Percentiles rank a stretch among this genome's conserved stretches.
phyloP scores from a whole-genome alignment of 2,888 invertebrate genomes.

The Eueremaeus valkanovi region DNA sequence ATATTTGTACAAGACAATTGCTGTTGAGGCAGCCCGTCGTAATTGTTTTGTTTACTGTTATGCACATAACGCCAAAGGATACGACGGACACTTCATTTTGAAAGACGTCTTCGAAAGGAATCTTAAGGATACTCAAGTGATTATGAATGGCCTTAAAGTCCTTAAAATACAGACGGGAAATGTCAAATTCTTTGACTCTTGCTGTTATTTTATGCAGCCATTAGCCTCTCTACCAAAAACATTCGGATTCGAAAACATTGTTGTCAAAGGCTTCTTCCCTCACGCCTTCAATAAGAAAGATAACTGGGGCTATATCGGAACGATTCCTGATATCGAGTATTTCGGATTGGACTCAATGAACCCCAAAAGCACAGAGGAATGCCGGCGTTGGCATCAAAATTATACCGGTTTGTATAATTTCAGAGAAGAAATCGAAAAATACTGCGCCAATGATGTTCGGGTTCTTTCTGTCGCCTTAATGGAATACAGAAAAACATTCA shows the following conservation, averaged over 20 bases:
- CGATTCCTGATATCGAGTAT: not conserved
- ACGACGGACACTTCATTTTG: constrained; percentile 16
- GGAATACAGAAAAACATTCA: constrained; percentile 2
- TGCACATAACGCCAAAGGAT: constrained; percentile 11
- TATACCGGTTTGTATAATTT: too few relatives aligned
- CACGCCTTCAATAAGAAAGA: not conserved
- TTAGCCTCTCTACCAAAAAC: not conserved
- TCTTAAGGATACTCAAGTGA: not conserved
- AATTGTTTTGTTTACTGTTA: not conserved
- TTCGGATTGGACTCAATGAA: not conserved
- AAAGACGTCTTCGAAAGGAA: not conserved
- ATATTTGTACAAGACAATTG: not conserved
- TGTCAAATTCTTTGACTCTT: not conserved
- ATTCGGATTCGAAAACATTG: not conserved
- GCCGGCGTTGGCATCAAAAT: not conserved
- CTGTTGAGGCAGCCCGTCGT: not conserved
- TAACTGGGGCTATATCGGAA: not conserved
- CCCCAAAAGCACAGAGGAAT: too few relatives aligned
- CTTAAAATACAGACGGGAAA: not conserved
- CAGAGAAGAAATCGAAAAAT: not conserved
- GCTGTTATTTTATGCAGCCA: not conserved
- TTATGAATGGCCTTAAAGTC: not conserved
- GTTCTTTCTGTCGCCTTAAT: not conserved
- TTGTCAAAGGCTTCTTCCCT: constrained; percentile 20
- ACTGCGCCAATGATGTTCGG: constrained; percentile 31